Conservation (phyloP, 2,797 vertebrate genomes). For the Gymnodraco acuticeps region DNA sequence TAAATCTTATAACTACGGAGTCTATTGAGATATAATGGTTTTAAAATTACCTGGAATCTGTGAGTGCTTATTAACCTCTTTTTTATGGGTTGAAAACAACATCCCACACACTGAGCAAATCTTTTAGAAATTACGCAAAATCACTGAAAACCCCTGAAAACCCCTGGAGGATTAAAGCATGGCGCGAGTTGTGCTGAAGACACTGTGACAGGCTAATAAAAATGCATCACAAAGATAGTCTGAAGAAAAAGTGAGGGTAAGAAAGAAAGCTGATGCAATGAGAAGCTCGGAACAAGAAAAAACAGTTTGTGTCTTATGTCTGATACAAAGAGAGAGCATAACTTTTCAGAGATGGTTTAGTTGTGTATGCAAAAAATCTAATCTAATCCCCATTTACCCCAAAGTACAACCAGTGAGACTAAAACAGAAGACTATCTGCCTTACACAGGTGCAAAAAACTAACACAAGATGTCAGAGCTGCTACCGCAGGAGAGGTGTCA, state of each 20-base stretch:
- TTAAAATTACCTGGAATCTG: conserved; percentile 34
- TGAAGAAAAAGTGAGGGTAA: conserved; percentile 20
- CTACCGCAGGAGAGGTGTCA: conserved; percentile 25
- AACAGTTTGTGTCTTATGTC: conserved; percentile 36
- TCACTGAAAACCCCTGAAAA: conserved; percentile 49
- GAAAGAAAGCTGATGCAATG: conserved; percentile 53
- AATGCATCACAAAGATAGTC: conserved; percentile 64
- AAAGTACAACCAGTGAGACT: conserved; percentile 10
- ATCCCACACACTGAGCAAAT: conserved; percentile 41
- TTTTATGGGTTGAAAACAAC: conserved; percentile 35
- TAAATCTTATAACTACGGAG: conserved; percentile 19
- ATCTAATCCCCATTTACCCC: conserved; percentile 6
- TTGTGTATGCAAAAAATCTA: conserved; percentile 1
- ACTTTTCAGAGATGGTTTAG: conserved; percentile 18
- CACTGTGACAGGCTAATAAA: conserved; percentile 73
- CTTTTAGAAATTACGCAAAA: conserved; percentile 40
- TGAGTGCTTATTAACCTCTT: conserved; percentile 14
- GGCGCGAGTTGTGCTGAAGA: conserved; percentile 50
- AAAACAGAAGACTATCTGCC: background rate
- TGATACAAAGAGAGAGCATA: conserved; percentile 17
- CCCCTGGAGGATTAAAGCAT: conserved; percentile 51
- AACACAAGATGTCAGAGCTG: conserved; percentile 28
- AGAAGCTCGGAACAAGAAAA: conserved; percentile 30
- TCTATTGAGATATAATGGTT: conserved; percentile 43
- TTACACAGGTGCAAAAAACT: conserved; percentile 21